Evolutionary conservation across 2,113 vertebrate genomes (phyloP).

Genomic region (Bagarius yarrelli): DNA sequence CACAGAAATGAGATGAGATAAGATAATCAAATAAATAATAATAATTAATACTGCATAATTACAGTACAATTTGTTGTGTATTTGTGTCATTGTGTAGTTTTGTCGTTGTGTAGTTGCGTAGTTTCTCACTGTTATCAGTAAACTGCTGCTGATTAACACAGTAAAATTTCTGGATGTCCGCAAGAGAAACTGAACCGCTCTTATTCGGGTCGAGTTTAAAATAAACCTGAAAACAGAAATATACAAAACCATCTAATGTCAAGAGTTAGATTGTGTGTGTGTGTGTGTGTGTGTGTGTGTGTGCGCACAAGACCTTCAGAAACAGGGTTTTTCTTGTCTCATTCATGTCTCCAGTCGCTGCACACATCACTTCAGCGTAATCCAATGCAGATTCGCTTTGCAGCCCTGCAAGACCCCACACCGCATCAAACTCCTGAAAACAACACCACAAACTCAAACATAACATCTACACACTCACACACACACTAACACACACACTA

Average conservation of each 20-base stretch:
- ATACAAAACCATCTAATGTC: conserved; percentile 2
- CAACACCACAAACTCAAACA: conserved; percentile 35
- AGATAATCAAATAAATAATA: too few relatives aligned
- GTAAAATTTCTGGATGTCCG: conserved; percentile 77
- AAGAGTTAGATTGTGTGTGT: not conserved
- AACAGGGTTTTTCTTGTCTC: conserved; percentile 78
- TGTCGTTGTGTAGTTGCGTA: not conserved
- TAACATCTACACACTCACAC: too few relatives aligned
- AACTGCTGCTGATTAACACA: conserved; percentile 60
- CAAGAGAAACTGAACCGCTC: conserved; percentile 69
- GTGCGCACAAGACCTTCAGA: conserved; percentile 71
- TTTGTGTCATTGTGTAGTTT: not conserved
- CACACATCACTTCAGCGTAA: conserved; percentile 66
- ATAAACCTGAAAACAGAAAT: conserved; percentile 69
- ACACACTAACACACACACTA: too few relatives aligned
- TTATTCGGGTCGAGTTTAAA: conserved; percentile 82
- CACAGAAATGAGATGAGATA: too few relatives aligned
- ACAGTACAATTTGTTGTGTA: too few relatives aligned
- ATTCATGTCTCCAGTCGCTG: conserved; percentile 78
- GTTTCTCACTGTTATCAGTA: conserved; percentile 29
- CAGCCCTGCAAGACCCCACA: conserved; percentile 69
- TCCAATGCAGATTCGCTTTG: conserved; percentile 57
- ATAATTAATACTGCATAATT: too few relatives aligned
- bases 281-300: conserved; percentile 4
- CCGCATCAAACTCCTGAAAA: conserved; percentile 72